phyloP scores from a whole-genome alignment of 2,888 invertebrate genomes.

The Brenthis hecate region DNA sequence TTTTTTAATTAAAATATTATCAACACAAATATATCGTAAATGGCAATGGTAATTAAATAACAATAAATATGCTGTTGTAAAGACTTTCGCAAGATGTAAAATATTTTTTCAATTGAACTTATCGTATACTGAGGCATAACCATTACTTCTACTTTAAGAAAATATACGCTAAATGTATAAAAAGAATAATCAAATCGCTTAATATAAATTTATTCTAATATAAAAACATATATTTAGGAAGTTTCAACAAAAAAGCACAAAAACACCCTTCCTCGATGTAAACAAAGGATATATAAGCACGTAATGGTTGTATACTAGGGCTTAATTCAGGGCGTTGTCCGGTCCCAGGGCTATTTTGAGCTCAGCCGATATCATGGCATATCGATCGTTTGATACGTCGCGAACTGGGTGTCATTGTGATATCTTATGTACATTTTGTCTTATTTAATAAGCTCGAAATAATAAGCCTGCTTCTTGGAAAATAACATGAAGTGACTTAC shows the following conservation, averaged over 20 bases:
- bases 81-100: no score
- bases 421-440: conserved; percentile 17
- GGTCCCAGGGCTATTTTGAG: conserved; percentile 40
- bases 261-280: not conserved
- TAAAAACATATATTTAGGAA: no score
- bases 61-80: no score
- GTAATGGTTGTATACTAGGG: conserved; percentile 20
- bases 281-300: conserved; percentile 8
- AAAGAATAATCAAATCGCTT: no score
- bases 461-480: not conserved
- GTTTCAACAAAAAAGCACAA: no score
- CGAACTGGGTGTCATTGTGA: conserved; percentile 21
- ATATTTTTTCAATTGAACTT: no score
- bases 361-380: conserved; percentile 40
- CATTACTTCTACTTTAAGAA: no score
- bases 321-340: conserved; percentile 33
- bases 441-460: conserved; percentile 11
- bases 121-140: no score
- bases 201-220: no score
- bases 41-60: no score
- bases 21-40: not conserved
- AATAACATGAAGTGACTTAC: not conserved
- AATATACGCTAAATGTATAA: no score
- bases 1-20: not conserved
- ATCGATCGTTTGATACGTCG: conserved; percentile 41